Evolutionary conservation across 2,113 vertebrate genomes (phyloP).

Genomic region (Pangasianodon hypophthalmus): DNA sequence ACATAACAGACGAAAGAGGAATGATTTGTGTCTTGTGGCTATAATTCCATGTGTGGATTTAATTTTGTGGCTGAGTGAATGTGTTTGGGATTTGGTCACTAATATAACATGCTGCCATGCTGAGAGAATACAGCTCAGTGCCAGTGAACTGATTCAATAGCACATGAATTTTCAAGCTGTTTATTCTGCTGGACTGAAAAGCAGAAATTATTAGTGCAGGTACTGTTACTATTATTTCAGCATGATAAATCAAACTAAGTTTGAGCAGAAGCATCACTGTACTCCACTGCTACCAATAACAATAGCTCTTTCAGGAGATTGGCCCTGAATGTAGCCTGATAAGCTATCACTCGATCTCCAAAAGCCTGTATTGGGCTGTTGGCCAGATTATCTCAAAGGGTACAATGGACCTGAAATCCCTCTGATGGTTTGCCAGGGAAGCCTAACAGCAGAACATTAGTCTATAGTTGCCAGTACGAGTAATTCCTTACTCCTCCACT

Average conservation of each 20-base stretch:
- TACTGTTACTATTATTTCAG: neutral
- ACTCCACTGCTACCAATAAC: conserved; percentile 14
- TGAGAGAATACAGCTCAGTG: neutral
- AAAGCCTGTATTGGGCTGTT: conserved; percentile 17
- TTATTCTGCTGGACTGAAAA: neutral
- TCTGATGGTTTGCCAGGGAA: conserved; percentile 44
- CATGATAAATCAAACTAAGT: neutral
- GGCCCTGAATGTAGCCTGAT: conserved; percentile 20
- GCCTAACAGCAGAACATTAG: conserved; percentile 14
- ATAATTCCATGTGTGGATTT: conserved; percentile 15
- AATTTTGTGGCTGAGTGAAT: conserved; percentile 17
- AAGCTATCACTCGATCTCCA: conserved; percentile 40
- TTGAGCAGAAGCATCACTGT: conserved; percentile 1
- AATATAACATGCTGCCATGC: neutral
- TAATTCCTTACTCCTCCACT: neutral
- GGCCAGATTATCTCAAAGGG: conserved; percentile 58
- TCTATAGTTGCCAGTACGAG: neutral
- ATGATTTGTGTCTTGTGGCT: conserved; percentile 26
- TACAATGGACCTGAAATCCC: conserved; percentile 49
- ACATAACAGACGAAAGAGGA: conserved; percentile 11
- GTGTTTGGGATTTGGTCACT: conserved; percentile 7
- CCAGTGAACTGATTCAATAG: neutral
- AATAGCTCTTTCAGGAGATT: conserved; percentile 45
- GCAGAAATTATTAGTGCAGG: neutral
- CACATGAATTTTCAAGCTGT: neutral